Base-by-base conservation (phyloP, 2,888 invertebrate species). In the Cataglyphis cursor region DNA sequence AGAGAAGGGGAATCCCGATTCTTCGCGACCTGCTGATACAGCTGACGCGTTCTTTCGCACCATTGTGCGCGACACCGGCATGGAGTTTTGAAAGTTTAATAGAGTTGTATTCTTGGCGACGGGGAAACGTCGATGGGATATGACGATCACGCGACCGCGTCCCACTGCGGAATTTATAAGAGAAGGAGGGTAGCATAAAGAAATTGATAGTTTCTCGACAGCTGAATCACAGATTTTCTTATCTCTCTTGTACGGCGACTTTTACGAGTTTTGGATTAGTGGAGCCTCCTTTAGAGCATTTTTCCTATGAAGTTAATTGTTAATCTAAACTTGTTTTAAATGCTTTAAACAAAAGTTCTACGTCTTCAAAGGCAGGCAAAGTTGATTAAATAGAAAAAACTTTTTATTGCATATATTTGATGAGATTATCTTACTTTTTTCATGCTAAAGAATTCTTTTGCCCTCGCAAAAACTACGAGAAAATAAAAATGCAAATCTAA, bases 11-110 rank as follows among this genome's bases (percentile, higher is more conserved):
- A 51, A 51, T 12, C 62, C 70, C 35, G 75, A 51, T 72, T 65
- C 64, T 41, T 68, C 68, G 81, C 61, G 85, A 82, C 89, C 81
- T 83, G 89, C 90, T 90, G 89, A 90, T 90, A 85, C 75, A 84
- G 87, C 61, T 85, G 86, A 82, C 85, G 86, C 83, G 82, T 81
- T 88, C 74, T 86, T 90, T 80, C 66, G 70, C 68, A 44, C 84
- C 89, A 89, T 89, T 89, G 89, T 89, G 62, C 88, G 82, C 89
- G 85, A 88, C 90, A 88, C 89, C 88, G 85, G 72, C 87, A 82
- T 85, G 84, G 89, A 89, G 85, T 90, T 89, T 89, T 90, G 90
- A 90, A 89, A 89, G 89, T 89, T 89, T 89, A 89, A 89, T 89
- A 88, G 89, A 89, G 89, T 89, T 89, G 90, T 89, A 85, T 84